Base-by-base conservation (phyloP, 2,113 vertebrate species). In the Eulemur rufifrons region DNA sequence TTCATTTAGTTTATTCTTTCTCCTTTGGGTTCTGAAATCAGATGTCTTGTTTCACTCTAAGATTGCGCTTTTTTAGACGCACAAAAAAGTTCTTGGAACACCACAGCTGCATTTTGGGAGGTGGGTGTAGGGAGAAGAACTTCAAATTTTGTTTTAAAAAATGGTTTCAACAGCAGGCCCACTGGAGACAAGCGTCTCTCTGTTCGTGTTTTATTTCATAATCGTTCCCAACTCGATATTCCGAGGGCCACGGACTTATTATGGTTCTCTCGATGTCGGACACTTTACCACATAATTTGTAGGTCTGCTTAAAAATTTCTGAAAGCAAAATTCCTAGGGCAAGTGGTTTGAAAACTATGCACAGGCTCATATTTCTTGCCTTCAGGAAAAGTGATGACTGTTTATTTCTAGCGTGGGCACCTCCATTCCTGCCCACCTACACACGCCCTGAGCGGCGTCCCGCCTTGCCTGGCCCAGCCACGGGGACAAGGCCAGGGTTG, bases 261-360 rank as follows among this genome's bases (percentile, higher is more conserved):
- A 93, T 76, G 94, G 97, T 52, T 85, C 97, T 91, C 94, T 94
- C 91, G 4, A 71, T 95, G 95, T 86, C 39, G 54, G 95, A 86
- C 91, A 85, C 66, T 94, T 97, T 39, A 94, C 96, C 96, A 97
- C 97, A 97, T 98, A 97, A 98, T 98, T 97, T 97, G 96, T 97
- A 97, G 97, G 97, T 98, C 97, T 97, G 94, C 92, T 96, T 95
- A 84, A 95, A 91, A 84, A 78, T 91, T 97, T 97, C 94, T 95
- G 95, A 97, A 94, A 94, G 93, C 95, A 95, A 96, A 96, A 97
- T 98, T 98, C 97, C 95, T 95, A 86, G 95, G 97, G 92, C 66
- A 0, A 97, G 95, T 74, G 98, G 97, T 95, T 97, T 96, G 29
- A n/a, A 89, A 97, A 86, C 81, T 95, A 95, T 91, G 92, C 92